Evolutionary conservation across 2,113 vertebrate species (phyloP).

Genomic region (Serilophus lunatus): DNA sequence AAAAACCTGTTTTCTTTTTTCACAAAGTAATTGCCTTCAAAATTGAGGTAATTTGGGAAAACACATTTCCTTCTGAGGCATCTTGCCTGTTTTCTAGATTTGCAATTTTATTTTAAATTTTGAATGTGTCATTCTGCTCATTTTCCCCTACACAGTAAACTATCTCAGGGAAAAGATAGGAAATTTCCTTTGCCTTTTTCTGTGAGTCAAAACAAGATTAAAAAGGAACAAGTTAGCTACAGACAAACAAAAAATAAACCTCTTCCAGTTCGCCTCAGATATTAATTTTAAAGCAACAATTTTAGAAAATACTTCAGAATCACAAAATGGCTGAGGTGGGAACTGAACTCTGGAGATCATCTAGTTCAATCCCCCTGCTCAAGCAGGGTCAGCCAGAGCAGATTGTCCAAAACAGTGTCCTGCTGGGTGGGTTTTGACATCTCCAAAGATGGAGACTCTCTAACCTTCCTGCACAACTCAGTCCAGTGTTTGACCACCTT

Average conservation of each 20-base stretch:
- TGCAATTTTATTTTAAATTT: background rate
- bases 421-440: background rate
- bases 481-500: background rate
- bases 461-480: background rate
- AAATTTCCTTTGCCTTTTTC: background rate
- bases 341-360: background rate
- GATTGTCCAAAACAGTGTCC: background rate
- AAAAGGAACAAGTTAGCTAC: background rate
- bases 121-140: background rate
- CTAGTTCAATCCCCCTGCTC: no score
- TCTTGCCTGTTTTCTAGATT: background rate
- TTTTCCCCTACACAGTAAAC: background rate
- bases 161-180: background rate
- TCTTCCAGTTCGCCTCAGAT: background rate
- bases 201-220: background rate
- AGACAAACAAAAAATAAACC: background rate
- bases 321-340: background rate
- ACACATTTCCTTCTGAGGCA: accelerated
- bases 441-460: background rate
- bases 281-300: background rate
- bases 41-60: background rate
- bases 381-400: background rate
- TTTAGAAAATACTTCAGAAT: background rate
- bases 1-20: accelerated
- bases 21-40: background rate